Base-by-base conservation (phyloP, 2,113 vertebrate species). In the Zosterops japonicus region DNA sequence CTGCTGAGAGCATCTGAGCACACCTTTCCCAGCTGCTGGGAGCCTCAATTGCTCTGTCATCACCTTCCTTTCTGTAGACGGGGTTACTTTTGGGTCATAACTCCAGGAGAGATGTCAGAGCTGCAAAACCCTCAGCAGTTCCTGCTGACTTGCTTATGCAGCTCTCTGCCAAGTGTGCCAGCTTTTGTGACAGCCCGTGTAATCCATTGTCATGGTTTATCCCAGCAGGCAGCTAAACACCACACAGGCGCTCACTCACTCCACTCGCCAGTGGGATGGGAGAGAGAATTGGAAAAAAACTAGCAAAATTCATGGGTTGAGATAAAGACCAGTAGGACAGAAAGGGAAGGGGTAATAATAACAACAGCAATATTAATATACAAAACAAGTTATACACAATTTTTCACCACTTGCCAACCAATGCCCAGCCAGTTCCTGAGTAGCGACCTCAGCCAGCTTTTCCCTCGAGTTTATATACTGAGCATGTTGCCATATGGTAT, bases 1-100 rank as follows among this genome's bases (percentile, higher is more conserved):
- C 59, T 90, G 69, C 92, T 70, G 60, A 83, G 42, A 91, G 56
- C 69, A 67, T 16, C 56, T 71, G 68, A 77, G 65, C 56, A 44
- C 67, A 61, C 90, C 65, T 81, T 71, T 81, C 74, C 42, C 84
- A 84, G 83, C 35, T 2, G 1, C 21, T 63, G 55, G 42, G 47
- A 91, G 27, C 18, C 44, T 77, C 46, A 63, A 0, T n/a, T 65
- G 41, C 60, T 86, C 76, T 4, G 1, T 29, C 46, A 77, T 89
- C 59, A 67, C 42, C 44, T 75, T 69, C 55, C 47, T 84, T 87
- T 50, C 53, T 47, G 56, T n/a, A 89, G 39, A 74, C n/a, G 55
- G 70, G 53, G 33, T 85, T 70, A 29, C 49, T 68, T 82, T 87
- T 2, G 5, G 74, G 82, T 95, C 53, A 11, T n/a, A 75, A 42